A percentile compares a stretch with the other conserved stretches of the same genome.
phyloP scores from a whole-genome alignment of 2,797 vertebrate genomes.

The Lerista edwardsae region DNA sequence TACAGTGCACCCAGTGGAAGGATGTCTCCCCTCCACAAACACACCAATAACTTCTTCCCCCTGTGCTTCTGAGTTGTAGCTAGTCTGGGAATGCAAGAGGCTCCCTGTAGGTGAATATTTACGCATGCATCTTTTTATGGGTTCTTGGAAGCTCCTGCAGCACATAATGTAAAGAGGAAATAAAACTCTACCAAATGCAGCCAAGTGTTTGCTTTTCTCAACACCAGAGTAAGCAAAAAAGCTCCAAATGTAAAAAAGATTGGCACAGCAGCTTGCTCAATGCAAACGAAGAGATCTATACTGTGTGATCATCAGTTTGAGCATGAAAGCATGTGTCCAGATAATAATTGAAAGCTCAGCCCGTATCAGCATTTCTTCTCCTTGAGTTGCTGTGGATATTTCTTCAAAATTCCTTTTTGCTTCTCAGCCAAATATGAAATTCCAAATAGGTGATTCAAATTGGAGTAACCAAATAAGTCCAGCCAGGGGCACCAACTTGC shows the following conservation, averaged over 20 bases:
- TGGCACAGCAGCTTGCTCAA: constrained; percentile 69
- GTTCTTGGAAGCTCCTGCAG: constrained; percentile 40
- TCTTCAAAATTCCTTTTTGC: background rate
- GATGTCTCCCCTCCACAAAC: background rate
- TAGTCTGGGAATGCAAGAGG: background rate
- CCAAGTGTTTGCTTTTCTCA: constrained; percentile 54
- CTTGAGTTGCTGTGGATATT: constrained; percentile 62
- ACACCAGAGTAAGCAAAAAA: constrained; percentile 56
- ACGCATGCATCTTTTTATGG: constrained; percentile 39
- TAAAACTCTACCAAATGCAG: constrained; percentile 62
- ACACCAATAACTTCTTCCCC: background rate
- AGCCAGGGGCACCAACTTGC: too few relatives aligned
- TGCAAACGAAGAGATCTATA: constrained; percentile 68
- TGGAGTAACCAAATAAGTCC: background rate
- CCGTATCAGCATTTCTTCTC: constrained; percentile 75
- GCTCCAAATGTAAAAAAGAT: constrained; percentile 63
- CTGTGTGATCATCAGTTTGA: constrained; percentile 73
- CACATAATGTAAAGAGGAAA: constrained; percentile 35
- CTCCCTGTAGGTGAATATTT: background rate
- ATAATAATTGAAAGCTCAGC: constrained; percentile 69
- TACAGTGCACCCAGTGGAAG: background rate
- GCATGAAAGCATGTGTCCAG: constrained; percentile 66
- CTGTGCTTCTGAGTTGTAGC: background rate
- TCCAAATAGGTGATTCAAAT: background rate
- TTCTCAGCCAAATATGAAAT: background rate